Conservation (phyloP, 2,113 vertebrate genomes). For the Indicator maculatus region DNA sequence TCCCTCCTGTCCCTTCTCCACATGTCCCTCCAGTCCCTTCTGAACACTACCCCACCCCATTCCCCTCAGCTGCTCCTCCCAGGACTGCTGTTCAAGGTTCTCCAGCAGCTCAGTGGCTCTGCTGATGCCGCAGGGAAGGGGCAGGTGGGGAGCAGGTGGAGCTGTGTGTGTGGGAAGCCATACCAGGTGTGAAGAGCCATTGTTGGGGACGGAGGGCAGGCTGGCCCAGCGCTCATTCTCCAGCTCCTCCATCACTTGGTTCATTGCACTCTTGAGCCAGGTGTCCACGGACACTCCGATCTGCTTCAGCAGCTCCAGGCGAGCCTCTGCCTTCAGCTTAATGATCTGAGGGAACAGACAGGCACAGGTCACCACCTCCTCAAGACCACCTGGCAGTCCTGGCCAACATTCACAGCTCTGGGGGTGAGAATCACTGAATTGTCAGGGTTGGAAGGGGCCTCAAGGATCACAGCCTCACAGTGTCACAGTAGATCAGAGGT, state of each 20-base stretch:
- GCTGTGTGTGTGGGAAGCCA: not conserved
- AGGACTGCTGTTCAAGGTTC: too few relatives aligned
- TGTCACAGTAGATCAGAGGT: too few relatives aligned
- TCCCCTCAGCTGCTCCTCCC: too few relatives aligned
- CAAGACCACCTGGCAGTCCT: rapidly evolving
- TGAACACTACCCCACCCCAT: too few relatives aligned
- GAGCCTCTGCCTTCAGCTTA: conserved; percentile 95
- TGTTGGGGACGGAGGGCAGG: conserved; percentile 85
- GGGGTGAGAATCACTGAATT: too few relatives aligned
- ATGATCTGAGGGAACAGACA: conserved; percentile 79
- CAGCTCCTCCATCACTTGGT: conserved; percentile 97
- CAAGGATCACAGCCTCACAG: too few relatives aligned
- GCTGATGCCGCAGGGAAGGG: not conserved
- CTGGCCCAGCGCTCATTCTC: conserved; percentile 96
- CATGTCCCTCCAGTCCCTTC: too few relatives aligned
- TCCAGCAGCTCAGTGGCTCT: too few relatives aligned
- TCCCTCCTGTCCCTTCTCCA: too few relatives aligned
- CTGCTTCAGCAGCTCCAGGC: conserved; percentile 92
- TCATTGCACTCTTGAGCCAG: conserved; percentile 98
- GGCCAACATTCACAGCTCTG: rapidly evolving
- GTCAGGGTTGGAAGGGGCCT: too few relatives aligned
- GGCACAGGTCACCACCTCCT: not conserved
- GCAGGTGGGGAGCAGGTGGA: not conserved
- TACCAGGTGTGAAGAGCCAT: conserved; percentile 91
- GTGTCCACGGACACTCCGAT: conserved; percentile 95